phyloP scores from a whole-genome alignment of 2,797 vertebrate genomes.

The Notolabrus celidotus region DNA sequence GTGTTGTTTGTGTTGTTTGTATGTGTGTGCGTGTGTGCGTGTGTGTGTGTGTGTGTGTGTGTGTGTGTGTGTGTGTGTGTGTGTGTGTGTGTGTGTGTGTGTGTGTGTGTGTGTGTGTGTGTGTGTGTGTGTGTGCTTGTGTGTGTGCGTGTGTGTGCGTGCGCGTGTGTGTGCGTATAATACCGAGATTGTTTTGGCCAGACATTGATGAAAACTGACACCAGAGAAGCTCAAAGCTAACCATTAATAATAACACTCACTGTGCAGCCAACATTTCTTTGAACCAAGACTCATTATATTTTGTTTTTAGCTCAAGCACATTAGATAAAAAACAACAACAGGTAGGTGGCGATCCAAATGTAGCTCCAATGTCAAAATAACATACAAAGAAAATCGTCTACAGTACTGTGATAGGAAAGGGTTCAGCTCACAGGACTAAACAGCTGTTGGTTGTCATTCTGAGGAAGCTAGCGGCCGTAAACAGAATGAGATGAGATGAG shows the following conservation, averaged over 20 bases:
- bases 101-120: background rate
- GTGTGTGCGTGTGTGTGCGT: background rate
- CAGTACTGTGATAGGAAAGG: background rate
- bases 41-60: background rate
- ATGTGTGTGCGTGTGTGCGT: background rate
- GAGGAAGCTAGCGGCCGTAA: background rate
- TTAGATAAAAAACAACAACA: background rate
- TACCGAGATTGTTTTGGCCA: constrained; percentile 12
- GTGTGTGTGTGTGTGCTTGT: constrained; percentile 1
- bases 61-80: too few relatives aligned
- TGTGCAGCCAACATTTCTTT: background rate
- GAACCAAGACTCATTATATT: background rate
- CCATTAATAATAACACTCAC: background rate
- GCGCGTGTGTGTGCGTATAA: constrained; percentile 1
- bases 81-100: background rate
- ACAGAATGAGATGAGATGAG: background rate
- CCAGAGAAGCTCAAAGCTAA: background rate
- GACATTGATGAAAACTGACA: constrained; percentile 13
- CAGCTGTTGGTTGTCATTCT: background rate
- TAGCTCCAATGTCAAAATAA: background rate
- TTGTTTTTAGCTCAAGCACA: background rate
- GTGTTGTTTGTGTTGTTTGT: constrained; percentile 7
- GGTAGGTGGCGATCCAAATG: background rate
- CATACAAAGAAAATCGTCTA: background rate
- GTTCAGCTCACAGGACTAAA: background rate